Conservation (phyloP, 2,888 invertebrate species). For the Mylabris sibirica region DNA sequence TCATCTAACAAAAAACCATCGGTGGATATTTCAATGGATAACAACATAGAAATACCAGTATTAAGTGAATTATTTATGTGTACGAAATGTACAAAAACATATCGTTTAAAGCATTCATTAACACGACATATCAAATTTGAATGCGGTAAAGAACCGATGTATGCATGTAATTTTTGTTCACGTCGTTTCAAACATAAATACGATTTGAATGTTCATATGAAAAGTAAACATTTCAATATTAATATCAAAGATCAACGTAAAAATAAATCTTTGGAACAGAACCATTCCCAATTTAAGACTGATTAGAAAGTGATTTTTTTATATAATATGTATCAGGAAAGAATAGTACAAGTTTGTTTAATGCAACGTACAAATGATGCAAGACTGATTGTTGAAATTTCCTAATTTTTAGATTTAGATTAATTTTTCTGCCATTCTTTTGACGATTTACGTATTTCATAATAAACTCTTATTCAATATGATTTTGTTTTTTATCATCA, state of each 20-base stretch:
- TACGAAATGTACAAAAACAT: conserved; percentile 63
- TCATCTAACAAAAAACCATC: conserved; percentile 15
- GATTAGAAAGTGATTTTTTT: neutral
- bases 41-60: conserved; percentile 35
- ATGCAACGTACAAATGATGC: neutral
- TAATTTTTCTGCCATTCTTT: neutral
- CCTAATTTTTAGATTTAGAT: neutral
- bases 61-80: conserved; percentile 57
- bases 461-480: neutral
- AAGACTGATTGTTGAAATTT: conserved; percentile 1
- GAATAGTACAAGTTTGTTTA: neutral
- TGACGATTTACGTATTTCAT: neutral
- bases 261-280: neutral
- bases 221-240: conserved; percentile 52
- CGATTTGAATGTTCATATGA: conserved; percentile 61
- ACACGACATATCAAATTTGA: conserved; percentile 65
- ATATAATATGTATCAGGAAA: neutral
- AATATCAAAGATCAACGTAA: conserved; percentile 21
- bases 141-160: conserved; percentile 67
- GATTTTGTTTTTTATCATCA: neutral
- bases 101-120: conserved; percentile 63
- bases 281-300: neutral
- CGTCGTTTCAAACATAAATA: conserved; percentile 66
- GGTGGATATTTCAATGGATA: conserved; percentile 17
- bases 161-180: conserved; percentile 69